phyloP scores from a whole-genome alignment of 2,888 invertebrate genomes.

The Chesias legatella region DNA sequence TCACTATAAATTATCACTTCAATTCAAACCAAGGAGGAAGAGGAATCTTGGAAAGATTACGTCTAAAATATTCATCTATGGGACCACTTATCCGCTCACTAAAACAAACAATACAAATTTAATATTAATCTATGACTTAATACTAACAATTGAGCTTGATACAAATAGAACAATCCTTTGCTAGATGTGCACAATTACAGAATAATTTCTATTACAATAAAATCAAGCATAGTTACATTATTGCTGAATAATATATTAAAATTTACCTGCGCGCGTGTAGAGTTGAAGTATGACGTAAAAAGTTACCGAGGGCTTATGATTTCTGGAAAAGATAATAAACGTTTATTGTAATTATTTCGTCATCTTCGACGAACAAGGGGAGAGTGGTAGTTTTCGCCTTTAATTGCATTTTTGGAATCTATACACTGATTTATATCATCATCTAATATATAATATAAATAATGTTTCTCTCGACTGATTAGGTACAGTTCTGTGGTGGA shows the following conservation, averaged over 20 bases:
- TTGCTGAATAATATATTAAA: slow-evolving; percentile 32
- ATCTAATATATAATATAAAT: too few relatives aligned
- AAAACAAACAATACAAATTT: slow-evolving; percentile 49
- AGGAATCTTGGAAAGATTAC: slow-evolving; percentile 75
- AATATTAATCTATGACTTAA: slow-evolving; percentile 32
- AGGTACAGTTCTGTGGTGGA: too few relatives aligned
- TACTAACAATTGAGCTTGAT: slow-evolving; percentile 29
- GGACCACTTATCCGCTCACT: slow-evolving; percentile 63
- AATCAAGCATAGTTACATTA: slow-evolving; percentile 33
- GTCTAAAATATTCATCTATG: slow-evolving; percentile 72
- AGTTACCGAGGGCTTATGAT: slow-evolving; percentile 64
- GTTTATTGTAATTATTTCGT: too few relatives aligned
- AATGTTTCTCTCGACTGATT: too few relatives aligned
- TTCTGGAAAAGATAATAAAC: slow-evolving; percentile 54
- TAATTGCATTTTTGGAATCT: too few relatives aligned
- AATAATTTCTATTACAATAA: slow-evolving; percentile 26
- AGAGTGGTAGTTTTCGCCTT: too few relatives aligned
- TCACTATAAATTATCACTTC: slow-evolving; percentile 76
- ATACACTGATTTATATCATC: too few relatives aligned
- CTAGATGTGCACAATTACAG: slow-evolving; percentile 30
- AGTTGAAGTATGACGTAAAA: slow-evolving; percentile 50
- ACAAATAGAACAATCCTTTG: slow-evolving; percentile 25
- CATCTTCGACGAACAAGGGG: too few relatives aligned
- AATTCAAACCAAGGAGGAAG: slow-evolving; percentile 75
- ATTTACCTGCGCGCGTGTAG: slow-evolving; percentile 60